Base-by-base conservation (phyloP, 2,797 vertebrate genomes). In the Hyperoplus lanceolatus region DNA sequence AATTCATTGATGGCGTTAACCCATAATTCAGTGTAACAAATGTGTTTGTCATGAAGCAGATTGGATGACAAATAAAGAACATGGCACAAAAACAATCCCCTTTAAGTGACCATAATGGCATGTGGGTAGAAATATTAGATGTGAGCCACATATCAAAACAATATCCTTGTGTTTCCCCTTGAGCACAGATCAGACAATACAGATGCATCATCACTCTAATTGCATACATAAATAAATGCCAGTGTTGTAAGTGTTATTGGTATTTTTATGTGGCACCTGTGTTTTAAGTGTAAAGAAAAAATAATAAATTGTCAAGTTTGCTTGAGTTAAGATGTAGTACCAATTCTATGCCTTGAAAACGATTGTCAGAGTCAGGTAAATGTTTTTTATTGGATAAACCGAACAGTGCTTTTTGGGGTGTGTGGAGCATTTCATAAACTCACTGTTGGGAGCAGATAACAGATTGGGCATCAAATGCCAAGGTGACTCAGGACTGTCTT, bases 401-500 rank as follows among this genome's bases (percentile, higher is more conserved):
- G 4, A n/a, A 18, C 18, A 1, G 39, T 64, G n/a, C 14, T 62
- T 15, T 45, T 53, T 63, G 50, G 65, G 18, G 10, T 42, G n/a
- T 45, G 39, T 29, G 29, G 6, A 55, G 57, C 39, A 48, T 68
- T 77, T 65, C 45, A 66, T 29, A 55, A 64, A 60, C 49, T 13
- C 57, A 68, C 64, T 60, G 11, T 9, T 49, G 18, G 51, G 39
- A 54, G 53, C 6, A 68, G 42, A 59, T 72, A 71, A 81, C 84
- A 84, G 80, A 86, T 83, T 60, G 69, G 65, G 42, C 54, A 69
- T 39, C 5, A 41, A 64, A 59, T 53, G 55, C 65, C 55, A 69
- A 84, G 73, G 78, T 78, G 75, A 87, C 81, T 60, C 58, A 73
- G 82, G 75, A 43, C 45, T 78, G 66, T 70, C 70, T 77, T 10